These are phyloP conservation scores for Peribatodes rhomboidaria DNA, from an alignment of 2,888 invertebrate species.

Conservation along the genomic window DNA sequence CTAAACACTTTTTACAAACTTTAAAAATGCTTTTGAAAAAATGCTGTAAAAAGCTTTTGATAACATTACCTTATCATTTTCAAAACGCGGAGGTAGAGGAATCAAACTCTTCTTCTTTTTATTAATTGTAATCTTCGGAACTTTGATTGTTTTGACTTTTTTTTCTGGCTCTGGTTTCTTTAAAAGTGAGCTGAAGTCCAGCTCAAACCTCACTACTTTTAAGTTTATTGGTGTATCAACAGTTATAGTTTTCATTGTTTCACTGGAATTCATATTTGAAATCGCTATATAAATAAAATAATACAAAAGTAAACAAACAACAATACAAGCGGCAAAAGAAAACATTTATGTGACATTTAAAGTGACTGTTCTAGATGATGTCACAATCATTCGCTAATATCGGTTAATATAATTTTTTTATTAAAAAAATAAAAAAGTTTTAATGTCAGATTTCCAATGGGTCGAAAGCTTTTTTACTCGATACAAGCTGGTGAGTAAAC, in stretches of 20 bases:
- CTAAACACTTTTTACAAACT: background rate
- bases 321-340: slow-evolving; percentile 18
- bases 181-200: slow-evolving; percentile 69
- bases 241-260: slow-evolving; percentile 74
- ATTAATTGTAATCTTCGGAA: slow-evolving; percentile 65
- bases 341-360: slow-evolving; percentile 19
- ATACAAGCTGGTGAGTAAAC: too few relatives aligned
- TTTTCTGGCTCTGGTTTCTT: slow-evolving; percentile 56
- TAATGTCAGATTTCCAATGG: too few relatives aligned
- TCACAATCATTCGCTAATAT: slow-evolving; percentile 9
- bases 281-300: slow-evolving; percentile 17
- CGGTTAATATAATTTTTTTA: background rate
- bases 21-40: background rate
- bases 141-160: slow-evolving; percentile 65
- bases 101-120: slow-evolving; percentile 59
- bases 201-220: slow-evolving; percentile 76
- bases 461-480: too few relatives aligned
- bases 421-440: background rate
- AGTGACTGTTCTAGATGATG: slow-evolving; percentile 4
- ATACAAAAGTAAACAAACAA: slow-evolving; percentile 20
- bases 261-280: slow-evolving; percentile 14
- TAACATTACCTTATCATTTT: slow-evolving; percentile 61
- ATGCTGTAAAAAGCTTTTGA: background rate
- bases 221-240: slow-evolving; percentile 76
- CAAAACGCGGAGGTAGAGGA: slow-evolving; percentile 68